Base-by-base conservation (phyloP, 2,888 invertebrate species). In the Eupelmus urozonus region DNA sequence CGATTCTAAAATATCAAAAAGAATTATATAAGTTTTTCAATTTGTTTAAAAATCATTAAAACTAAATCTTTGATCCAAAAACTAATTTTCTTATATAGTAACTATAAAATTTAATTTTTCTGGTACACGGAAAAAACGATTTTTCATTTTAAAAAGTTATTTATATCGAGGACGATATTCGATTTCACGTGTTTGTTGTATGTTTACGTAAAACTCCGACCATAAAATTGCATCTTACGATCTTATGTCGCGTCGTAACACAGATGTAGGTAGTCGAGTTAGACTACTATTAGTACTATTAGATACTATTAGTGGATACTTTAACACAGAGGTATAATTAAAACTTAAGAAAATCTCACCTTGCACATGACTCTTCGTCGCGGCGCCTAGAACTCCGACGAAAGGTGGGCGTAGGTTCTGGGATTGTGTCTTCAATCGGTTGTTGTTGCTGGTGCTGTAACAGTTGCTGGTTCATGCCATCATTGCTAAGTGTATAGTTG, bases 401-500 rank as follows among this genome's bases (percentile, higher is more conserved):
- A 23, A 60, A 67, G 57, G 27, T 23, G 29, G 11, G 40, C 25
- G 5, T 18, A 23, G 55, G 13, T 18, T 62, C 69, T 5, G 60
- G 23, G 11, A 18, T 20, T 3, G n/a, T 4, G 23, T 65, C 59
- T 5, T 63, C 65, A 20, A 57, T 2, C 4, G 11, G 63, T 27
- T 70, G 60, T 73, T 85, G 85, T 55, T 81, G 85, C 75, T 84
- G 85, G 70, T 81, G 85, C 71, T 85, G 85, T 55, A 81, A 85
- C 75, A 84, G 85, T 72, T 81, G 85, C 71, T 75, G n/a, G n/a
- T n/a, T n/a, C n/a, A n/a, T n/a, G n/a, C n/a, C n/a, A 75, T 88
- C 88, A 29, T 85, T 86, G 23, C 83, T 83, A 29, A 86, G 73
- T 57, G 85, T 84, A 78, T 87, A 87, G 77, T 88, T 88, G 69